Base-by-base conservation (phyloP, 2,888 invertebrate genomes). In the Aethes cnicana region DNA sequence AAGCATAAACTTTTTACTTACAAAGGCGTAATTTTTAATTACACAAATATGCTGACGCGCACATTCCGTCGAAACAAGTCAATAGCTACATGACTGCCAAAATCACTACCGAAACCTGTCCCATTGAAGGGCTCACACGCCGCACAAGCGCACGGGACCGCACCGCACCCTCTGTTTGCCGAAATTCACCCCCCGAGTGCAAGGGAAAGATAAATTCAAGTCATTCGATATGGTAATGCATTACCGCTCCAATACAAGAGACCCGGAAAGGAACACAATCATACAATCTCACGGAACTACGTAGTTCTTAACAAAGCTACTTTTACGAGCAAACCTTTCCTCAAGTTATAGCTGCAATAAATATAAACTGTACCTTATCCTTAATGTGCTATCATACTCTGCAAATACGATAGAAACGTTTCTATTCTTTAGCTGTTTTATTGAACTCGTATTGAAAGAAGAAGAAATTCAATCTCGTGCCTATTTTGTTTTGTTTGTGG, bases 211-310 rank as follows among this genome's bases (percentile, higher is more conserved):
- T 73, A 72, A 74, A 73, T 74, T 64, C 73, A 66, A 68, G 64
- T 68, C 69, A 74, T 72, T 64, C 61, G 59, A 58, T 69, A 71
- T 65, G 69, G 67, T 69, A 77, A 72, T 72, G 65, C 69, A 70
- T 68, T 71, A 68, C 63, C 61, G 58, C 61, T 69, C 64, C 56
- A 55, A 47, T 49, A 39, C 39, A 54, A 57, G 50, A 39, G 50
- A 30, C 30, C 43, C 36, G 17, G 12, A 23, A 4, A 9, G 3
- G 17, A 8, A 33, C 32, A 32, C 14, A 41, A 48, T 44, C 21
- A 32, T 21, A 18, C 4, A 11, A 7, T 32, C n/a, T 28, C 23
- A 14, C 36, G 18, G 20, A 37, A 44, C 37, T 37, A 46, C 20
- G 21, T 32, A 44, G 20, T 35, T 46, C 39, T 52, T 52, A 46